A percentile compares a stretch with the other conserved stretches of the same genome.
Conservation (phyloP, 2,797 vertebrate genomes). For the Sebastes ruberrimus region DNA sequence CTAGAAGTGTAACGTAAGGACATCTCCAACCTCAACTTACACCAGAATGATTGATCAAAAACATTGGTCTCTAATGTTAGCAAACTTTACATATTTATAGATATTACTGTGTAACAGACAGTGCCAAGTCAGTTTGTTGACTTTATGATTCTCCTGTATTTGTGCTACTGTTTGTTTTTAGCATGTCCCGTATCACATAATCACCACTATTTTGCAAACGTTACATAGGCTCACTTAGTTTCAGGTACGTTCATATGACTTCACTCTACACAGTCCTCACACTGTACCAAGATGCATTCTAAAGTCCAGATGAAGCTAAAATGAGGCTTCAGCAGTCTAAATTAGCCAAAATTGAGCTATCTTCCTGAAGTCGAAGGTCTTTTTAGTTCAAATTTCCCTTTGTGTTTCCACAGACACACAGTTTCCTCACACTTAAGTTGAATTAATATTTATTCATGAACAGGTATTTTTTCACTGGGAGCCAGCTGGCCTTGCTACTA, state of each 20-base stretch:
- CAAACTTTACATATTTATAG: not conserved
- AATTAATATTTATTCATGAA: not conserved
- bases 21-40: not conserved
- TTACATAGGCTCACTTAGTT: not conserved
- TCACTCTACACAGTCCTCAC: not conserved
- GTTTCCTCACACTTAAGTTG: not conserved
- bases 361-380: too few relatives aligned
- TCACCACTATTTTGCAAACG: not conserved
- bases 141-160: not conserved
- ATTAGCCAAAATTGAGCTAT: not conserved
- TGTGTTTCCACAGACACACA: too few relatives aligned
- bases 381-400: too few relatives aligned
- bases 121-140: not conserved
- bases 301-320: not conserved
- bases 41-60: not conserved
- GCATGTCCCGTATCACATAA: not conserved
- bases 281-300: not conserved
- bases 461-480: not conserved
- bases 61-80: not conserved
- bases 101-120: not conserved
- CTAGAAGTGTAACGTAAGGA: not conserved
- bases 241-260: not conserved
- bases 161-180: not conserved
- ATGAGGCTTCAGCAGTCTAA: not conserved
- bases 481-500: not conserved